Percentiles rank a stretch among this genome's conserved stretches.
Conservation (phyloP, 2,888 invertebrate genomes). For the Agriopis marginaria region DNA sequence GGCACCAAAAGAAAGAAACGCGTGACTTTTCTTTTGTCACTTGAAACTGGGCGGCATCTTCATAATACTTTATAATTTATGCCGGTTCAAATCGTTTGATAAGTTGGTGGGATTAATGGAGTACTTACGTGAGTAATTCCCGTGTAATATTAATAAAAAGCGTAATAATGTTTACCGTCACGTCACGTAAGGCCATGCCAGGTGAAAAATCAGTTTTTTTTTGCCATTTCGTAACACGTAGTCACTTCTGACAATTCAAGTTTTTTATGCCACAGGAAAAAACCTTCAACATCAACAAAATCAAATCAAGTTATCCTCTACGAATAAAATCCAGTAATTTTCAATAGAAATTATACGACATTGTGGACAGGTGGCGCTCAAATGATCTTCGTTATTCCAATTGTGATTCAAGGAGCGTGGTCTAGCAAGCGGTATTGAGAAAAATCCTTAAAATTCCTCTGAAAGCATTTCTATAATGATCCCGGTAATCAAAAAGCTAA, state of each 20-base stretch:
- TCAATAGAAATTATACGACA: slow-evolving; percentile 43
- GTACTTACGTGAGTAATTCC: too few relatives aligned
- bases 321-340: slow-evolving; percentile 37
- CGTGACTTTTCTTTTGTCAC: slow-evolving; percentile 20
- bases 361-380: slow-evolving; percentile 31
- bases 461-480: slow-evolving; percentile 31
- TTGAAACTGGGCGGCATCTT: slow-evolving; percentile 11
- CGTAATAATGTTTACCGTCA: too few relatives aligned
- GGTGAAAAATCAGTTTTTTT: too few relatives aligned
- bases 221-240: too few relatives aligned
- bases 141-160: too few relatives aligned
- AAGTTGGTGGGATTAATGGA: neutral
- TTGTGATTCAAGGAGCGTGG: slow-evolving; percentile 35
- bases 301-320: slow-evolving; percentile 14
- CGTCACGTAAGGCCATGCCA: too few relatives aligned
- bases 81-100: slow-evolving; percentile 14
- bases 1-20: slow-evolving; percentile 11
- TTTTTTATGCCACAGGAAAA: neutral
- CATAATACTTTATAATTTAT: slow-evolving; percentile 21
- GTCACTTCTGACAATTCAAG: too few relatives aligned
- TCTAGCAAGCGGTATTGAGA: slow-evolving; percentile 12
- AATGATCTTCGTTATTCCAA: slow-evolving; percentile 36
- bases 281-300: slow-evolving; percentile 1
- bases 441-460: slow-evolving; percentile 18
- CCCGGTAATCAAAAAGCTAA: slow-evolving; percentile 24